These are phyloP conservation scores for Oscheius sp. DNA, from an alignment of 2,888 invertebrate genomes.

Conservation along the genomic window DNA sequence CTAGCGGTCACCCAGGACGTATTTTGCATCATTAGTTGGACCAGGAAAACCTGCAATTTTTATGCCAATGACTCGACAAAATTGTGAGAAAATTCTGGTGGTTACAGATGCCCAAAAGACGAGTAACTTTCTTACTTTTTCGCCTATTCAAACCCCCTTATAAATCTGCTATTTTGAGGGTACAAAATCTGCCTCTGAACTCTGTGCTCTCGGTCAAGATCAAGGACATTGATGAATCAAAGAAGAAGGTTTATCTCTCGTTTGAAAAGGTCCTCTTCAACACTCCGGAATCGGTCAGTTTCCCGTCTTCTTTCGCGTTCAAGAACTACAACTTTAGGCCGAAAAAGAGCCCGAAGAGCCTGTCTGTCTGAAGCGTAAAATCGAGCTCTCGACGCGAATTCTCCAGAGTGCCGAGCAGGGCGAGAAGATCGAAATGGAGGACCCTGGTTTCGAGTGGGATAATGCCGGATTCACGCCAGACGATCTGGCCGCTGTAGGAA, in stretches of 20 bases:
- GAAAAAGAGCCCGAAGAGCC: background rate
- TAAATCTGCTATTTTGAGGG: background rate
- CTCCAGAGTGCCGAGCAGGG: background rate
- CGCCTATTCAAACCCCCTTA: background rate
- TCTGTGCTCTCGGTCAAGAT: slow-evolving; percentile 4
- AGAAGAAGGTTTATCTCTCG: background rate
- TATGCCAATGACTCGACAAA: too few relatives aligned
- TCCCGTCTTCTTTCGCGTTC: background rate
- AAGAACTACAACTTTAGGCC: background rate
- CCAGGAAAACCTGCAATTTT: too few relatives aligned
- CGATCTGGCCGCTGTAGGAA: slow-evolving; percentile 59
- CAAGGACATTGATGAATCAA: background rate
- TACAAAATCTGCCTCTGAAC: slow-evolving; percentile 10
- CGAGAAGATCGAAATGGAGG: slow-evolving; percentile 42
- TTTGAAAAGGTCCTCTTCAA: background rate
- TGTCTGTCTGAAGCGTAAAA: background rate
- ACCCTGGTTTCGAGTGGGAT: slow-evolving; percentile 65
- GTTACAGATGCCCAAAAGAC: too few relatives aligned
- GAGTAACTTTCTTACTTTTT: background rate
- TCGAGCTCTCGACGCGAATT: background rate
- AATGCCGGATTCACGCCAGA: slow-evolving; percentile 55
- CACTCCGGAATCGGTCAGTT: background rate
- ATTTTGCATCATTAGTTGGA: too few relatives aligned
- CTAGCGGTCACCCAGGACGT: too few relatives aligned
- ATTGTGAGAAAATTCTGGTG: too few relatives aligned